Base-by-base conservation (phyloP, 1,140 invertebrate genomes). In the Temnothorax nylanderi region DNA sequence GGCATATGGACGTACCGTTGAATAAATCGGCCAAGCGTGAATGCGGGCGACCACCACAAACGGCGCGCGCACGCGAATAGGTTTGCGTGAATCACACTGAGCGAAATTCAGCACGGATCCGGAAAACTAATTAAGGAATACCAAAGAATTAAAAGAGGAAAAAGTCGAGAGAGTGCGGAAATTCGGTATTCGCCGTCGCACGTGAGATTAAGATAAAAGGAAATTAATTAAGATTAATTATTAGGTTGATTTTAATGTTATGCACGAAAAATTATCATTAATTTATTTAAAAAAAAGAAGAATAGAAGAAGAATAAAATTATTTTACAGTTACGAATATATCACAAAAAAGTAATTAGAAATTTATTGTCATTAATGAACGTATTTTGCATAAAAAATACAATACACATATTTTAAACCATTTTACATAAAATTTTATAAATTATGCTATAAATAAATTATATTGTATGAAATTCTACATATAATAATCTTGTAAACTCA, bases 1-100 rank as follows among this genome's bases (percentile, higher is more conserved):
- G 71, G 41, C 89, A 90, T 90, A 90, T 90, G 89, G 89, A 69
- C 86, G 34, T 65, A 69, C 62, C 89, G 88, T 89, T 87, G 65
- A 47, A 65, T 47, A 32, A 51, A 56, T 64, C 56, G 69, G 51
- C 60, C 65, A 44, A 67, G 74, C 80, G 77, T 87, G 72, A 41
- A 58, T 34, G 37, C 44, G 44, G 76, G 62, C 16, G 16, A 21
- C 18, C 13, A 7, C 10, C 26, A 18, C 18, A 47, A 58, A 41
- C n/a, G 41, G 18, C 10, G n/a, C 13, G 37, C 6, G 41, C 21
- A 49, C 65, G 16, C 77, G n/a, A 37, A 34, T 3, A 10, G 21
- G 2, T 77, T 64, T 32, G 26, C 16, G 3, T 60, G 51, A 82
- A 74, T 74, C 47, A 47, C 44, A 34, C 18, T 3, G 51, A 82